Conservation (phyloP, 1,140 invertebrate species). For the Zaprionus ornatus region DNA sequence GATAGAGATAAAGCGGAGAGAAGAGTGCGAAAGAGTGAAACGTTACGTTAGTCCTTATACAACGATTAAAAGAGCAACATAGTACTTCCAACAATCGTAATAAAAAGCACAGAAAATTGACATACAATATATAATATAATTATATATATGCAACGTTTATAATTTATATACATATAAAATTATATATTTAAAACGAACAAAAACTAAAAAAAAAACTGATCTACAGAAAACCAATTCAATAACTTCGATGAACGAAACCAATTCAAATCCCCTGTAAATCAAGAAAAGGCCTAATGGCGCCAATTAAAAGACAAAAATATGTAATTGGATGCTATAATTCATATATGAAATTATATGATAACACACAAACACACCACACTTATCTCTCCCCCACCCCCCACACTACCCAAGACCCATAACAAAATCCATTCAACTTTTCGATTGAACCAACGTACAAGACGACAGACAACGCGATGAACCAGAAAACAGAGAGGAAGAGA, state of each 20-base stretch:
- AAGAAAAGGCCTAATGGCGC: neutral
- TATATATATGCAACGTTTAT: slow-evolving; percentile 25
- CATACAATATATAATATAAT: slow-evolving; percentile 42
- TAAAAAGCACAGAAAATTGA: slow-evolving; percentile 39
- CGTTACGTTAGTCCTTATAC: slow-evolving; percentile 58
- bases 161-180: slow-evolving; percentile 3
- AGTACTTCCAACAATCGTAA: slow-evolving; percentile 67
- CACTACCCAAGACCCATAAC: neutral
- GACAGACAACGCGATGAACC: neutral
- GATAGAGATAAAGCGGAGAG: neutral
- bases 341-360: neutral
- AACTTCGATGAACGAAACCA: neutral
- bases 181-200: neutral
- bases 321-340: neutral
- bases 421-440: neutral
- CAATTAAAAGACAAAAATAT: neutral
- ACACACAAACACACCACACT: slow-evolving; percentile 5
- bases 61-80: slow-evolving; percentile 69
- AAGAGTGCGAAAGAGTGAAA: slow-evolving; percentile 25
- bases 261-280: slow-evolving; percentile 8
- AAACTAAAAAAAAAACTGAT: slow-evolving; percentile 4
- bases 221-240: slow-evolving; percentile 5
- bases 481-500: neutral
- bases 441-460: neutral
- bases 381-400: neutral